A percentile compares a stretch with the other conserved stretches of the same genome.
Conservation (phyloP, 2,888 invertebrate genomes). For the Thymelicus sylvestris region DNA sequence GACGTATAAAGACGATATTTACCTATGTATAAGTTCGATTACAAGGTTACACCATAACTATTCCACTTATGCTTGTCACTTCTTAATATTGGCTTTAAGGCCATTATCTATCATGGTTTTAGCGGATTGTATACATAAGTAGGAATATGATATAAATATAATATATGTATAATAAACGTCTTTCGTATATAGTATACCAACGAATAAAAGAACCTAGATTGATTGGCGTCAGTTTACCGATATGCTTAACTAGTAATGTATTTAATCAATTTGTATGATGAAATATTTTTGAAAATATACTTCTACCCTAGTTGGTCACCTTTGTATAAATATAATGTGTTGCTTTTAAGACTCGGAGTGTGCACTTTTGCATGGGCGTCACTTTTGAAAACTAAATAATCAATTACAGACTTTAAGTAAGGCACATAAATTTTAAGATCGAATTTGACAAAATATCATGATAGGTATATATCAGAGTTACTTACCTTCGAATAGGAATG, state of each 20-base stretch:
- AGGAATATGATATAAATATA: neutral
- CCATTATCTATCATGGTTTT: neutral
- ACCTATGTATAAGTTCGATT: too few relatives aligned
- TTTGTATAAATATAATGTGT: neutral
- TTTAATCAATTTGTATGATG: slow-evolving; percentile 6
- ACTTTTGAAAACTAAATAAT: neutral
- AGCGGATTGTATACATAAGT: neutral
- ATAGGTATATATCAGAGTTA: too few relatives aligned
- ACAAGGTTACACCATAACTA: too few relatives aligned
- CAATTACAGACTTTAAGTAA: neutral
- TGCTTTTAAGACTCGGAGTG: neutral
- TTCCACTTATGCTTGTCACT: too few relatives aligned
- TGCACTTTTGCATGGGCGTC: neutral
- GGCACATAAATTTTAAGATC: too few relatives aligned
- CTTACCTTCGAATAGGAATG: too few relatives aligned
- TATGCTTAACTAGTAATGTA: slow-evolving; percentile 4
- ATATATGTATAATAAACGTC: neutral
- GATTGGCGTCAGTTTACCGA: neutral
- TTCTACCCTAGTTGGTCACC: neutral
- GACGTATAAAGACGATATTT: neutral
- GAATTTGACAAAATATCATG: too few relatives aligned
- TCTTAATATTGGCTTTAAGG: too few relatives aligned
- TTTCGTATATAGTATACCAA: neutral
- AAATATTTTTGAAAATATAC: slow-evolving; percentile 12
- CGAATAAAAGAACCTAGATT: neutral